Base-by-base conservation (phyloP, 35 echinoderm and acorn worm species). In the Apostichopus parvimensis region DNA sequence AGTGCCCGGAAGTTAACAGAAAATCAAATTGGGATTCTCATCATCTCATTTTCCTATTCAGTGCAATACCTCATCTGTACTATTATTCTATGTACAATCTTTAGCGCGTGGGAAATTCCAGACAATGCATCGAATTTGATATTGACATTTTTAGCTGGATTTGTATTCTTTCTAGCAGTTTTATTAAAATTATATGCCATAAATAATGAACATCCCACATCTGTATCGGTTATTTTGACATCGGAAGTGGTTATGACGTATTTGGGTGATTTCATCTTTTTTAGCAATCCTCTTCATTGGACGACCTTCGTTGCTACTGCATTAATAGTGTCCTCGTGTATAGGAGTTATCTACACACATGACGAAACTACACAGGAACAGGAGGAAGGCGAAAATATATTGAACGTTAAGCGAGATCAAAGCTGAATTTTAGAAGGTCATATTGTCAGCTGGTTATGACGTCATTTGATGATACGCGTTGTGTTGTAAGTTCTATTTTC, bases 171-270 rank as follows among this genome's bases (percentile, higher is more conserved):
- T 54, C 8, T 24, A 8, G 78, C 23, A 11, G 23, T 80, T 10
- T 12, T 80, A 24, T 22, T 80, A 12, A 80, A 22, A n/a, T 80
- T 80, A 12, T 54, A 28, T 22, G 78, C 78, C 10, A 11, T 80
- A 12, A 22, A 28, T 11, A 80, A 54, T 12, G 78, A 80, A 22
- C 17, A 80, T 18, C 78, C 78, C 22, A 22, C 52, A 54, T 11
- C 52, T 54, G 78, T 80, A 22, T 80, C 78, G 13, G 78, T 80
- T 13, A 80, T 80, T 28, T 22, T 80, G 78, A 80, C 78, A 12
- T 28, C 78, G 21, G 78, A 80, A 80, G 78, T 80, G 21, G 10
- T 80, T 5, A 28, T 80, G 78, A 80, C 78, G 78, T 80, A 80
- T 22, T 6, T 80, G 52, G 78, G 78, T 13, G 12, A 12, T 80